Evolutionary conservation across 2,113 vertebrate genomes (phyloP), one percentile per base, ranked within the genome.

Genomic region (Motacilla tschutschensis): DNA sequence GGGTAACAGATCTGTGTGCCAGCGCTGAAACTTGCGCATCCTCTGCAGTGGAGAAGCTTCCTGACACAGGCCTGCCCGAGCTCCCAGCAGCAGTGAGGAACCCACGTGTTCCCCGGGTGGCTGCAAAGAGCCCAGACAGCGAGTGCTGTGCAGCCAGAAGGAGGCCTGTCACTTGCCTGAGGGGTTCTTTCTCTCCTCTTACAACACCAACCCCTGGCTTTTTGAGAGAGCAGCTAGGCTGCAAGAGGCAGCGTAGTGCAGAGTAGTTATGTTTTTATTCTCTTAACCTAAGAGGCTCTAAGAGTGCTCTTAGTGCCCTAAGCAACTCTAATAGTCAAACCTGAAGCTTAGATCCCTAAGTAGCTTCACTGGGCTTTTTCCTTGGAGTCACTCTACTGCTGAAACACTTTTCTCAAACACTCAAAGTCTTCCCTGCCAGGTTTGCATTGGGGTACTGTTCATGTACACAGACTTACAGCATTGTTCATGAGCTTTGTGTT

Each of bases 301-400:
- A 62, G 82, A 70, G 78, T 79, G 64, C 75, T 88, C 72, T 89
- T 89, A 93, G 82, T 80, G 60, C 36, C 50, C 59, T 86, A 73
- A 93, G 90, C 66, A 91, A 90, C 47, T 47, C 55, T 76, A 64
- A 66, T 84, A 81, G 79, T 84, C 75, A 84, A 77, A 86, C 57
- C 67, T 74, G 62, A 71, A 91, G 88, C 88, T 95, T 73, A 92
- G 81, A 76, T 90, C 44, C 59, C 44, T 92, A 84, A 93, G 88
- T 50, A 93, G 64, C 79, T 92, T 88, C 75, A 46, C 36, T 40
- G 40, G 84, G 64, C 70, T 64, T 83, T 63, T 88, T 73, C 14
- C 18, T 36, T 81, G 51, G 44, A 88, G 48, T 74, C 53, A 71
- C n/a, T 86, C 28, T 47, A 24, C 28, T 66, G 55, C 44, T 79